A percentile compares a stretch with the other conserved stretches of the same genome.
These are phyloP conservation scores for Glaucopsyche alexis DNA, from an alignment of 2,888 invertebrate genomes.

Conservation along the genomic window DNA sequence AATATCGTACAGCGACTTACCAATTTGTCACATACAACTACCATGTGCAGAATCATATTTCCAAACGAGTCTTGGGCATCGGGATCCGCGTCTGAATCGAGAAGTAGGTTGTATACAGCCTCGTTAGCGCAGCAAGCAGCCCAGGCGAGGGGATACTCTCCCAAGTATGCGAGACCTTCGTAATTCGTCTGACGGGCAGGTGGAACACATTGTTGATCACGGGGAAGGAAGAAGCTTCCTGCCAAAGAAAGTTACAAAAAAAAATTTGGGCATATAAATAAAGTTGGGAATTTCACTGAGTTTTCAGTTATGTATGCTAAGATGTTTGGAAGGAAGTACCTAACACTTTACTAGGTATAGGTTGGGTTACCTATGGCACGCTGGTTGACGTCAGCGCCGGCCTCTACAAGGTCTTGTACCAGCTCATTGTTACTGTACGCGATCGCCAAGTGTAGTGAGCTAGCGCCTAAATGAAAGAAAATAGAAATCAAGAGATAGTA, in stretches of 20 bases:
- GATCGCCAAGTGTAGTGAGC: conserved; percentile 96
- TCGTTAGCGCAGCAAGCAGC: conserved; percentile 98
- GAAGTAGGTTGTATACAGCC: conserved; percentile 96
- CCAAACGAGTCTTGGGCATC: conserved; percentile 98
- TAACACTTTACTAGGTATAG: background rate
- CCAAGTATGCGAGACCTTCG: conserved; percentile 97
- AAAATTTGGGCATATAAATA: background rate
- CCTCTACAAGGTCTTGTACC: conserved; percentile 94
- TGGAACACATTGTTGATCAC: conserved; percentile 92
- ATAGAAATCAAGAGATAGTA: background rate
- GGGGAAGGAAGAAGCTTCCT: conserved; percentile 96
- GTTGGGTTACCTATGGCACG: conserved; percentile 88
- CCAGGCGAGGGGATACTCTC: conserved; percentile 98
- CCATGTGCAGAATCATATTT: conserved; percentile 99
- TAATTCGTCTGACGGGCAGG: conserved; percentile 93
- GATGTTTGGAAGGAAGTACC: too few species aligned
- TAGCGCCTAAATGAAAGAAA: conserved; percentile 83
- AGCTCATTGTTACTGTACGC: conserved; percentile 98
- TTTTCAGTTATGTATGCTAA: background rate
- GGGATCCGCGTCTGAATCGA: conserved; percentile 96
- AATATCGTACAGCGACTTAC: conserved; percentile 69
- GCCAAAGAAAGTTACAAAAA: conserved; percentile 28
- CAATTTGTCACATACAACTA: conserved; percentile 97
- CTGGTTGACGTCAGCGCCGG: conserved; percentile 95
- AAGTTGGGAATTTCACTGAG: background rate